Conservation (phyloP, 2,888 invertebrate genomes). For the Pocota personata region DNA sequence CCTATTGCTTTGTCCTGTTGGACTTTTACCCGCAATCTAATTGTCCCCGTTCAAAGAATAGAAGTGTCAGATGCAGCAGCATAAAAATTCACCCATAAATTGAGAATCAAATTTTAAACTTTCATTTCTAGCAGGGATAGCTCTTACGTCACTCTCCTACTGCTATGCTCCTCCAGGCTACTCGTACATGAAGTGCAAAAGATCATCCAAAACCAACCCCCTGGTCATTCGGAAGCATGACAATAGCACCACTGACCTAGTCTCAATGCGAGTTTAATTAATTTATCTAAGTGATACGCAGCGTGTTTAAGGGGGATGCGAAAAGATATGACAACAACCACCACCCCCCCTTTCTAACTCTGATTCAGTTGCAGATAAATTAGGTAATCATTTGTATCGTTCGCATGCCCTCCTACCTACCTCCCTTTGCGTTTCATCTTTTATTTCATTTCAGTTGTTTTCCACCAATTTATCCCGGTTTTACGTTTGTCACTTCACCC, state of each 20-base stretch:
- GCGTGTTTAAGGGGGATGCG: slow-evolving; percentile 4
- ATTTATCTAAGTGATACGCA: slow-evolving; percentile 63
- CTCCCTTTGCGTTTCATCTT: slow-evolving; percentile 20
- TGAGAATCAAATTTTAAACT: slow-evolving; percentile 8
- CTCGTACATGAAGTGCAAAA: slow-evolving; percentile 31
- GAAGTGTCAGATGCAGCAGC: slow-evolving; percentile 49
- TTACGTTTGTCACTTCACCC: slow-evolving; percentile 54
- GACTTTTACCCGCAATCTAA: slow-evolving; percentile 45
- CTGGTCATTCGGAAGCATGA: slow-evolving; percentile 46
- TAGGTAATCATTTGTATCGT: slow-evolving; percentile 66
- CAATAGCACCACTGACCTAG: slow-evolving; percentile 66
- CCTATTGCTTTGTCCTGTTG: neutral
- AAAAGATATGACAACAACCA: slow-evolving; percentile 11
- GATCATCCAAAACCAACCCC: slow-evolving; percentile 15
- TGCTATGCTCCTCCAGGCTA: slow-evolving; percentile 1
- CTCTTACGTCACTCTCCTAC: neutral
- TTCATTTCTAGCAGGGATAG: slow-evolving; percentile 2
- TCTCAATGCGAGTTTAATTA: slow-evolving; percentile 64
- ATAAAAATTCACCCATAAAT: slow-evolving; percentile 26
- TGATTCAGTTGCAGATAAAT: slow-evolving; percentile 56
- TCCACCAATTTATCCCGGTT: slow-evolving; percentile 60
- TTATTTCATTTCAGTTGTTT: slow-evolving; percentile 58
- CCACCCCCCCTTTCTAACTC: neutral
- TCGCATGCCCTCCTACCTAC: neutral
- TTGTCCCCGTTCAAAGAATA: slow-evolving; percentile 33